Percentiles rank a stretch among this genome's conserved stretches.
Evolutionary conservation across 1,140 invertebrate genomes (phyloP).

Genomic region (Ladona fulva): DNA sequence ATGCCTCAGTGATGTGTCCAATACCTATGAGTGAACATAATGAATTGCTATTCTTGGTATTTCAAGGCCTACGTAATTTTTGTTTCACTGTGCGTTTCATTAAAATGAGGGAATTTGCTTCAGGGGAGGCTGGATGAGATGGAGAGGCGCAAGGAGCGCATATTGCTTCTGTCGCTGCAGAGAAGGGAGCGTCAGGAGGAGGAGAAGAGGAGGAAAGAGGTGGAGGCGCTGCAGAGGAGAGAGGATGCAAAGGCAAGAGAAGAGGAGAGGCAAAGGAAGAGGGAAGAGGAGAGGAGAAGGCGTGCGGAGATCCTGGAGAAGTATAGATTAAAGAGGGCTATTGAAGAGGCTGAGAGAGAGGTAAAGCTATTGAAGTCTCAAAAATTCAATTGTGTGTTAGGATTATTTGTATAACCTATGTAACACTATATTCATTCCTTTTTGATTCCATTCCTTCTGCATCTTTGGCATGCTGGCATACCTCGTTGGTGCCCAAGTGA

Average conservation of each 20-base stretch:
- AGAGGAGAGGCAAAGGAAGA: constrained; percentile 75
- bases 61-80: too few species aligned
- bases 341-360: constrained; percentile 84
- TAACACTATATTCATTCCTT: too few species aligned
- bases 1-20: too few species aligned
- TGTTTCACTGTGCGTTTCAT: too few species aligned
- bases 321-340: constrained; percentile 89
- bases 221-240: constrained; percentile 65
- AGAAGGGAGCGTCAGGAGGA: constrained; percentile 83
- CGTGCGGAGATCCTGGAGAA: constrained; percentile 84
- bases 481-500: too few species aligned
- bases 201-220: constrained; percentile 70
- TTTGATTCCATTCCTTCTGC: too few species aligned
- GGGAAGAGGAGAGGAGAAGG: constrained; percentile 80
- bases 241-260: constrained; percentile 74
- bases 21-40: too few species aligned
- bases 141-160: constrained; percentile 80
- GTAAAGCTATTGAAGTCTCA: constrained; percentile 44
- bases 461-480: too few species aligned
- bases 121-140: constrained; percentile 78
- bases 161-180: constrained; percentile 76
- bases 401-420: too few species aligned
- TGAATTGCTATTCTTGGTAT: too few species aligned
- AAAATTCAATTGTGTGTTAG: too few species aligned
- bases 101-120: constrained; percentile 14